Evolutionary conservation across 2,113 vertebrate genomes (phyloP), one percentile per base, ranked within the genome.

Genomic region (Myrmecophaga tridactyla): DNA sequence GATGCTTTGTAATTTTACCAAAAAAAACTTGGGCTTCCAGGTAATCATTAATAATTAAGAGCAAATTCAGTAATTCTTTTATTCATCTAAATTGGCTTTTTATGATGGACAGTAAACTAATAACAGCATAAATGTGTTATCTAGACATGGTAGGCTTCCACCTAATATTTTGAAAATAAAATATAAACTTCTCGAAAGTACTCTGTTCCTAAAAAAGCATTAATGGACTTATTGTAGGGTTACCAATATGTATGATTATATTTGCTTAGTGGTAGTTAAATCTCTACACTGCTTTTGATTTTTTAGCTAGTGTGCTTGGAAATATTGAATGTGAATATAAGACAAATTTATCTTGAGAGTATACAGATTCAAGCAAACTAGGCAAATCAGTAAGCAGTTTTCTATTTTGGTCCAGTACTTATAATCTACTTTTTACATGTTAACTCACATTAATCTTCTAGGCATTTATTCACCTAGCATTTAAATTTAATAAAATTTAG

Each of bases 31-130:
- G 15, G 75, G 51, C 17, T 90, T 91, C 72, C 15, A 70, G 21
- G 48, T 78, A 83, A 78, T 92, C 58, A 84, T 93, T 91, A 84
- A 53, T 83, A 62, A 84, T 56, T 43, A 43, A 76, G 63, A 83
- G 58, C 86, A 4, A 56, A 87, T 58, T 53, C 9, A 43, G 46
- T 36, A 77, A 46, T 69, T 83, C 9, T 60, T 96, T 41, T 84
- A 34, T 81, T 14, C 41, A 56, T 70, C 91, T 12, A 94, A 80
- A 70, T 56, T 77, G 21, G 13, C 51, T 80, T 41, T 12, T 63
- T 76, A 60, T 14, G 11, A 70, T 53, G 36, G 31, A n/a, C 1
- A 65, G 8, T 85, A 3, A 92, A 87, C n/a, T 83, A 43, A 48
- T 20, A 82, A 4, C 29, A 80, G 4, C 69, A 36, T 51, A 51